Evolutionary conservation across 2,888 invertebrate species (phyloP), one percentile per base, ranked within the genome.

Genomic region (Cephus pygmeus): DNA sequence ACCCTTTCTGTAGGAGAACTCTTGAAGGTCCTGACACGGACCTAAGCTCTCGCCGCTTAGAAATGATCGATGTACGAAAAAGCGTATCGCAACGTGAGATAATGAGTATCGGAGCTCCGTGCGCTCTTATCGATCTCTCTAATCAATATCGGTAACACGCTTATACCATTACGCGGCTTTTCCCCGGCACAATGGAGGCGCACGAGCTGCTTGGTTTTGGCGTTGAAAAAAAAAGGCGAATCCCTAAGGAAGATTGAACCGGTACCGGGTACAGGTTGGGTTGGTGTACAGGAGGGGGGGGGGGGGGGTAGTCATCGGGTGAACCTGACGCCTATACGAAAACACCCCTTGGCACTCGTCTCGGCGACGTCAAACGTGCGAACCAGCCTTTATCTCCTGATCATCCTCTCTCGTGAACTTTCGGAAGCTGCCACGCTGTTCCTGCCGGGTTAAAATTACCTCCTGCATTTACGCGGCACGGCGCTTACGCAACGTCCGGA

Each of bases 21-120:
- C 56, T 56, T 56, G 9, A 56, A 23, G 56, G 56, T 56, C 56
- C 9, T 56, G 56, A 56, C 56, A 56, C 15, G 56, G 56, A 23
- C 56, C 56, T 71, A 71, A 71, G 71, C 34, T 31, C 12, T 30
- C 77, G 71, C 77, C 56, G 75, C 75, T 69, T 73, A 71, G 76
- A 75, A 77, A 81, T 81, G 85, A 85, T 85, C 83, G 84, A 85
- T 82, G 79, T 69, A 78, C 77, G 78, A 33, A 23, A 34, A 71
- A 71, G 74, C 73, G 73, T 69, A 81, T 84, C 77, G 79, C 81
- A 81, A 81, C 56, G 69, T 23, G 73, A 81, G 77, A 81, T 82
- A 85, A 84, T 79, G 81, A 81, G 78, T 77, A 78, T 34, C 30
- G n/a, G 56, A 56, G 56, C 56, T 23, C 73, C 79, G 77, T 33